A percentile compares a stretch with the other conserved stretches of the same genome.
Conservation (phyloP, 1,140 invertebrate species). For the Brachionus rotundiformis region DNA sequence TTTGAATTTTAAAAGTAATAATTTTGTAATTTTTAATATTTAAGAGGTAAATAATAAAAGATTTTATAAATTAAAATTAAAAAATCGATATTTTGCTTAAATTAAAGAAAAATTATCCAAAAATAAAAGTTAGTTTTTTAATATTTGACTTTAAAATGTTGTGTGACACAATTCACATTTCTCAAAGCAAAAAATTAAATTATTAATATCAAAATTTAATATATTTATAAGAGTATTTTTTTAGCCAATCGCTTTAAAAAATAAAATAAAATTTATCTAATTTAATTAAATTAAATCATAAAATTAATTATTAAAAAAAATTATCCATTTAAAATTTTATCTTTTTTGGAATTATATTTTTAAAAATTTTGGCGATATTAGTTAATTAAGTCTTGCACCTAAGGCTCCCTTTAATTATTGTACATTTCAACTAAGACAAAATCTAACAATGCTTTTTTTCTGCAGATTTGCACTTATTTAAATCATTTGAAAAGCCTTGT, state of each 20-base stretch:
- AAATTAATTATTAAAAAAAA: too few species aligned
- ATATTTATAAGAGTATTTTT: too few species aligned
- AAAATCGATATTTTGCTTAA: conserved; percentile 4
- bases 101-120: background rate
- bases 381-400: conserved; percentile 7
- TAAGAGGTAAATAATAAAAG: background rate
- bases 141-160: background rate
- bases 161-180: background rate
- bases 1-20: background rate
- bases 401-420: background rate
- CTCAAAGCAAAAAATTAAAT: background rate
- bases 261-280: too few species aligned
- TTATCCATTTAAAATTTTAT: too few species aligned
- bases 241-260: too few species aligned
- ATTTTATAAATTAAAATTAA: background rate
- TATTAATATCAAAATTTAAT: background rate
- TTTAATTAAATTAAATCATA: too few species aligned
- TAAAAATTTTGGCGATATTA: background rate
- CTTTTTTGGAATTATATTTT: background rate
- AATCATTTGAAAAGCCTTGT: background rate
- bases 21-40: background rate
- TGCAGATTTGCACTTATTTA: background rate
- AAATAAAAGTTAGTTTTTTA: background rate
- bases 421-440: conserved; percentile 19
- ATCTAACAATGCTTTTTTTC: background rate